Evolutionary conservation across 2,888 invertebrate genomes (phyloP).

Genomic region (Drymonia ruficornis): DNA sequence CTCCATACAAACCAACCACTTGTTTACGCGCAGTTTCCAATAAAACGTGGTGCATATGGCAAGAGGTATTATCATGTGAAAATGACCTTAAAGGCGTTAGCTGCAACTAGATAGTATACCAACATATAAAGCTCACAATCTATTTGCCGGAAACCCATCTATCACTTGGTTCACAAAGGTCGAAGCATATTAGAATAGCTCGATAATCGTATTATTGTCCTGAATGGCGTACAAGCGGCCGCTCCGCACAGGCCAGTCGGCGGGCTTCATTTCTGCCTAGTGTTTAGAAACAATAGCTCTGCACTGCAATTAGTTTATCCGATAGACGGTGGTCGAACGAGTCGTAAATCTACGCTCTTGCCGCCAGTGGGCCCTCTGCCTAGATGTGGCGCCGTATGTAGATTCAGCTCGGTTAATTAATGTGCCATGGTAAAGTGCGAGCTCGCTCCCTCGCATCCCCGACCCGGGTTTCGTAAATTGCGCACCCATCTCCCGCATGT

Average conservation of each 20-base stretch:
- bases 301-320: constrained; percentile 82
- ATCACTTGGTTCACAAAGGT: constrained; percentile 32
- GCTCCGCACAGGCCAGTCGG: constrained; percentile 46
- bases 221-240: constrained; percentile 56
- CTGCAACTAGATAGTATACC: too few species aligned
- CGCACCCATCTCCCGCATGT: constrained; percentile 75
- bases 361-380: constrained; percentile 75
- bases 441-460: constrained; percentile 69
- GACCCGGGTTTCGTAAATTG: constrained; percentile 74
- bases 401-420: constrained; percentile 81
- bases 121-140: background rate
- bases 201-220: constrained; percentile 69
- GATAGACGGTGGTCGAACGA: constrained; percentile 81
- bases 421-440: constrained; percentile 80
- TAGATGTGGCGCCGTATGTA: constrained; percentile 79
- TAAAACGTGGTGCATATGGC: too few species aligned
- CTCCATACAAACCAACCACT: too few species aligned
- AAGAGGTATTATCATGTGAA: too few species aligned
- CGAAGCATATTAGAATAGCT: constrained; percentile 49
- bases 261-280: constrained; percentile 64
- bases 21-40: too few species aligned
- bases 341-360: constrained; percentile 81
- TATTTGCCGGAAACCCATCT: constrained; percentile 5
- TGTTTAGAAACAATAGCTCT: constrained; percentile 82
- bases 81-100: too few species aligned